Evolutionary conservation across 2,888 invertebrate genomes (phyloP).

Genomic region (Dicranocentrus wangi): DNA sequence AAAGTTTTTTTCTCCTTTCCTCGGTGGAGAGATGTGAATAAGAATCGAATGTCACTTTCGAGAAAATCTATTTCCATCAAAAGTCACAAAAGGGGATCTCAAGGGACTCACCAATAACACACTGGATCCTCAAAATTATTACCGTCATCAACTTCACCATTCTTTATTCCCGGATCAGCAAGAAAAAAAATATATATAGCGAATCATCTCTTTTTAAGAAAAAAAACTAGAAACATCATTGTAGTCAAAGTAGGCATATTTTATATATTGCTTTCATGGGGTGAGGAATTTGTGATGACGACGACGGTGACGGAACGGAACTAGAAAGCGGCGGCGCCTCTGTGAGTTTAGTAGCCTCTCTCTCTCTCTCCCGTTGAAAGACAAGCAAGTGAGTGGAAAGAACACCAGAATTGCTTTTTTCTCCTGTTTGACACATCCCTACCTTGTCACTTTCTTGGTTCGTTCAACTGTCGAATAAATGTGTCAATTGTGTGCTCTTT

Average conservation of each 20-base stretch:
- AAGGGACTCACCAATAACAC: constrained; percentile 62
- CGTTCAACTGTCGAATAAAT: background rate
- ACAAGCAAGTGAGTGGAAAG: background rate
- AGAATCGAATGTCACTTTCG: constrained; percentile 72
- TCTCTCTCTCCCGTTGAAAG: background rate
- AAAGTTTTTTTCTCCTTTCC: constrained; percentile 4
- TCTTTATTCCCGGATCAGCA: too few relatives aligned
- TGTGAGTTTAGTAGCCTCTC: background rate
- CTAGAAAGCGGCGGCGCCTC: too few relatives aligned
- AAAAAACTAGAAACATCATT: too few relatives aligned
- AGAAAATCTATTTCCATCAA: constrained; percentile 73
- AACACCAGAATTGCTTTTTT: background rate
- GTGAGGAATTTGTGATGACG: too few relatives aligned
- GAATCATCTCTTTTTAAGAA: too few relatives aligned
- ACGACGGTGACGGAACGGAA: too few relatives aligned
- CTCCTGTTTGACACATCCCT: too few relatives aligned
- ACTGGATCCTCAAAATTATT: constrained; percentile 20
- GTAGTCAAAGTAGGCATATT: background rate
- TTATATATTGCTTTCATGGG: too few relatives aligned
- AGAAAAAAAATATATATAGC: too few relatives aligned
- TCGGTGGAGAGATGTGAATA: constrained; percentile 30
- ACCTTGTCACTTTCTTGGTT: too few relatives aligned
- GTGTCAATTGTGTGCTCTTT: background rate
- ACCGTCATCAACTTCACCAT: constrained; percentile 19
- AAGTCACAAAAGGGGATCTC: constrained; percentile 70